Percentiles rank a stretch among this genome's conserved stretches.
Conservation (phyloP, 2,888 invertebrate genomes). For the Macaria liturata region DNA sequence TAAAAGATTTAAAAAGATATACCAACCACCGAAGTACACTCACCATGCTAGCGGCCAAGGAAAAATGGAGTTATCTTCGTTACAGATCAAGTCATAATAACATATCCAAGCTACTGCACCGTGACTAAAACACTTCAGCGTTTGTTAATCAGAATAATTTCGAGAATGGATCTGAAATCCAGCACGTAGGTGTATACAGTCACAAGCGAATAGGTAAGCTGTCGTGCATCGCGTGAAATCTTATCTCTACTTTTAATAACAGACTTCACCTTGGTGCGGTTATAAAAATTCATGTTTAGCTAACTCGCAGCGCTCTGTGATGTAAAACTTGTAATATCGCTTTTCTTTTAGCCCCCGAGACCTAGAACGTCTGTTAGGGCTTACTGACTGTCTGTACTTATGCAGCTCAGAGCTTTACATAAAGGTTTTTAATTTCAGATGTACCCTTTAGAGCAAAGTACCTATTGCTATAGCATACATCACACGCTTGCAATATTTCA, state of each 20-base stretch:
- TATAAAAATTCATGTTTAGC: slow-evolving; percentile 63
- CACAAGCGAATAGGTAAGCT: slow-evolving; percentile 39
- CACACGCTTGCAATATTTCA: too few species aligned
- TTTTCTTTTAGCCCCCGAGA: background rate
- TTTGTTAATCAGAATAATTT: slow-evolving; percentile 37
- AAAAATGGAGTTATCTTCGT: slow-evolving; percentile 1
- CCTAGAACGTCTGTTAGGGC: too few species aligned
- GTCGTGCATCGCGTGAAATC: slow-evolving; percentile 63
- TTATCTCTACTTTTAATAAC: slow-evolving; percentile 71
- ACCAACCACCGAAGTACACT: background rate
- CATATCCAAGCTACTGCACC: slow-evolving; percentile 2
- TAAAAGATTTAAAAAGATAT: too few species aligned
- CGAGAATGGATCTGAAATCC: slow-evolving; percentile 22
- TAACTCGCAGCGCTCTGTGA: slow-evolving; percentile 46
- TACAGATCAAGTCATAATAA: slow-evolving; percentile 8
- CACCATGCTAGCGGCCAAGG: too few species aligned
- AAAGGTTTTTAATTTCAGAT: too few species aligned
- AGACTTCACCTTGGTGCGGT: slow-evolving; percentile 42
- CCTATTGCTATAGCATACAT: too few species aligned
- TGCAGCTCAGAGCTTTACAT: too few species aligned
- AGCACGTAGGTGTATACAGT: slow-evolving; percentile 36
- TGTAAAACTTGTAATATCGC: slow-evolving; percentile 10
- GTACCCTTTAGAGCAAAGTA: too few species aligned
- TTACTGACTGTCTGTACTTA: too few species aligned
- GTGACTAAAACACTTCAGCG: slow-evolving; percentile 9